A percentile compares a stretch with the other conserved stretches of the same genome.
Evolutionary conservation across 1,140 invertebrate species (phyloP).

Genomic region (Tribolium castaneum): DNA sequence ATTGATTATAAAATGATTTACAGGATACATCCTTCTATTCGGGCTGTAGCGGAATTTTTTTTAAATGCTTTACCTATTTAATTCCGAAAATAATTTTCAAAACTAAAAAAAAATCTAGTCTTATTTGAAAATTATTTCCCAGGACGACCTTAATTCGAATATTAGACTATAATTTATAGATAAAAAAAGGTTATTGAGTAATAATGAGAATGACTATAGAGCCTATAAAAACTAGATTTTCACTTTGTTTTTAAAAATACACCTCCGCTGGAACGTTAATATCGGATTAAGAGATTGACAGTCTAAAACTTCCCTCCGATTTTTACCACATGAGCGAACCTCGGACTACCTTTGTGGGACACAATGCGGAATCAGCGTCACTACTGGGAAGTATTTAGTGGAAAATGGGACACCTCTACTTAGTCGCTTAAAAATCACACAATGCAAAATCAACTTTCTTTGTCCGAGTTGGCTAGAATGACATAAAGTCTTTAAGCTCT

Average conservation of each 20-base stretch:
- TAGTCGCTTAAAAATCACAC: background rate
- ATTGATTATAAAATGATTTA: too few species aligned
- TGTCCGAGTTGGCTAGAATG: background rate
- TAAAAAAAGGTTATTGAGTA: too few species aligned
- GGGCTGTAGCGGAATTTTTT: too few species aligned
- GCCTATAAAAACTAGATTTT: too few species aligned
- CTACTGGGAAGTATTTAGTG: background rate
- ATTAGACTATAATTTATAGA: too few species aligned
- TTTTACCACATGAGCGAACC: conserved; percentile 19
- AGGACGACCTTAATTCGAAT: too few species aligned
- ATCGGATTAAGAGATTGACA: conserved; percentile 34
- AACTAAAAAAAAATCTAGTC: too few species aligned
- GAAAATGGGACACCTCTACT: conserved; percentile 9
- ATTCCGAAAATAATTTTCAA: too few species aligned
- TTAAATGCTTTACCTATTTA: too few species aligned
- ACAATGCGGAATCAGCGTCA: conserved; percentile 1
- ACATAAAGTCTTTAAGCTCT: background rate
- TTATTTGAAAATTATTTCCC: too few species aligned
- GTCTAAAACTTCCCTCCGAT: background rate
- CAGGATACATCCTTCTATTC: too few species aligned
- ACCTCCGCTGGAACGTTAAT: conserved; percentile 23
- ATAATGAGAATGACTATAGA: too few species aligned
- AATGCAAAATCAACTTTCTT: conserved; percentile 4
- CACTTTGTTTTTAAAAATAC: background rate
- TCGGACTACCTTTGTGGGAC: background rate